Base-by-base conservation (phyloP, 2,888 invertebrate genomes). In the Andricus curvator region DNA sequence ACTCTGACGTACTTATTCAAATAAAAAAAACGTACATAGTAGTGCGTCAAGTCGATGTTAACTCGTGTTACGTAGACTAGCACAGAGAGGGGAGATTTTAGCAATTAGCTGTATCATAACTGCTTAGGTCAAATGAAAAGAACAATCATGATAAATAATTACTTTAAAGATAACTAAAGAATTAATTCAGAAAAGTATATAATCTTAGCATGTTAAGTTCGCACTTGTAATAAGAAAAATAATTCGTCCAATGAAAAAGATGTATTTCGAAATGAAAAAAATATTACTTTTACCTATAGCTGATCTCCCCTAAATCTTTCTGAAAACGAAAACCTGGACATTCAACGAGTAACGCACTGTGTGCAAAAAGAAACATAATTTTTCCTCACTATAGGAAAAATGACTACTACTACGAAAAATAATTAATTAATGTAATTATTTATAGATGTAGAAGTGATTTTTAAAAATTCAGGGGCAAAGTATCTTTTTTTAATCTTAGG, bases 21-120 rank as follows among this genome's bases (percentile, higher is more conserved):
- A 85, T 86, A 84, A 86, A 85, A 78, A 83, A 85, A 86, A 33
- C 60, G 48, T 79, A 78, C 83, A 78, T 67, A 66, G 82, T 88
- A 89, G 88, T 78, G 66, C 83, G 84, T 87, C 88, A 88, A 87
- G 78, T 90, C 84, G 85, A 79, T 89, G 88, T 90, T 84, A 80
- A 85, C 78, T 83, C 66, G 70, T 79, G 67, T 82, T 80, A 62
- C 48, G 48, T 84, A 82, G 77, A 78, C 22, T 77, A 80, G 66
- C 64, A 48, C 78, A 78, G 41, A 37, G 44, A 79, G 65, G 64
- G 67, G 67, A 78, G 48, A 41, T 74, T 74, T 74, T 74, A 74
- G 56, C 56, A 9, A 56, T 62, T 64, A 64, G 44, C 22, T 17
- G 8, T 62, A 64, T 22, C 48, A 64, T 68, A 22, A 68, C 17